A percentile compares a stretch with the other conserved stretches of the same genome.
Conservation (phyloP, 2,888 invertebrate genomes). For the Axea sp. region DNA sequence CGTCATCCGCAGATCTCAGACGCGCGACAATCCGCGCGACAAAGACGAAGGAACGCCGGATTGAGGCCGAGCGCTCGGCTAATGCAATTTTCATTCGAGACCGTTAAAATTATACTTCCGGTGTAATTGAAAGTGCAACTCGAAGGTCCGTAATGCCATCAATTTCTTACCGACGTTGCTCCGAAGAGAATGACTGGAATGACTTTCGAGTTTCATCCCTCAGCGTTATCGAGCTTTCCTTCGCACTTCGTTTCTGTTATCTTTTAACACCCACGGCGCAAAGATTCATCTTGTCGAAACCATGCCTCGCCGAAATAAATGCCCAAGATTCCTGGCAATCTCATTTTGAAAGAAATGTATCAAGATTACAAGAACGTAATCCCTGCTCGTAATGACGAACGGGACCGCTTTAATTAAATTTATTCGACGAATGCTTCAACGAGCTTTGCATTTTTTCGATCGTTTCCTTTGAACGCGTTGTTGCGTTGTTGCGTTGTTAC, state of each 20-base stretch:
- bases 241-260: conserved; percentile 54
- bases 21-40: conserved; percentile 3
- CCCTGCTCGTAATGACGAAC: conserved; percentile 37
- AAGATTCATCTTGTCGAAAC: conserved; percentile 58
- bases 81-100: conserved; percentile 13
- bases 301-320: conserved; percentile 52
- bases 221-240: conserved; percentile 58
- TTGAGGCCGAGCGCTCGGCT: conserved; percentile 16
- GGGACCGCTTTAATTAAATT: conserved; percentile 30
- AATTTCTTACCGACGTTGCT: conserved; percentile 40
- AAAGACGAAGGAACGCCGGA: conserved; percentile 16
- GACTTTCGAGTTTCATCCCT: conserved; percentile 63
- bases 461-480: no score
- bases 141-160: conserved; percentile 25
- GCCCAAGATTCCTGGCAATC: conserved; percentile 54
- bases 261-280: conserved; percentile 57
- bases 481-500: no score
- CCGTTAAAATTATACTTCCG: conserved; percentile 15
- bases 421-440: not conserved
- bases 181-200: conserved; percentile 56
- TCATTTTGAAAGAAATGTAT: conserved; percentile 59
- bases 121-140: conserved; percentile 17
- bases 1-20: conserved; percentile 16
- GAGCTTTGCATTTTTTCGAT: no score
- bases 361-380: conserved; percentile 52